Evolutionary conservation across 2,113 vertebrate genomes (phyloP).

Genomic region (Rostratula benghalensis): DNA sequence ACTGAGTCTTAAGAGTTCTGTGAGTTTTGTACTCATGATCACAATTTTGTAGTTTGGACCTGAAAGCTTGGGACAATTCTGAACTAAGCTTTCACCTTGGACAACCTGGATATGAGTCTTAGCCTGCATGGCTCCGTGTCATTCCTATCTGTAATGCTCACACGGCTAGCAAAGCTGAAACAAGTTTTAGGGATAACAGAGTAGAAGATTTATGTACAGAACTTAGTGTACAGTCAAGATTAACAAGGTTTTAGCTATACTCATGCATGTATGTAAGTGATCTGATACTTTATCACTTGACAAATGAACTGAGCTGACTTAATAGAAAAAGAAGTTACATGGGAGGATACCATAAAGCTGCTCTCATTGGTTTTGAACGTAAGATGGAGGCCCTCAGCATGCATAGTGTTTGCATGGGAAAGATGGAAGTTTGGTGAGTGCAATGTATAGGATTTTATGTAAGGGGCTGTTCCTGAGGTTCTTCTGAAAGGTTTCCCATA

Average conservation of each 20-base stretch:
- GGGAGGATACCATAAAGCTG: not conserved
- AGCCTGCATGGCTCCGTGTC: not conserved
- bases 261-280: not conserved
- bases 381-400: accelerated
- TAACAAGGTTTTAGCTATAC: not conserved
- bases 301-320: not conserved
- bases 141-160: accelerated
- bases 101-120: not conserved
- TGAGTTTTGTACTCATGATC: not conserved
- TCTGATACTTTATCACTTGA: not conserved
- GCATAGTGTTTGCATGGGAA: not conserved
- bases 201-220: not conserved
- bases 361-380: not conserved
- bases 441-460: not conserved
- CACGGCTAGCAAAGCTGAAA: not conserved
- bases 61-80: not conserved
- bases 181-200: not conserved
- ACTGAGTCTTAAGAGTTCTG: not conserved
- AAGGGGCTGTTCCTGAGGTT: not conserved
- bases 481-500: not conserved
- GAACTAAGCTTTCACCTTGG: not conserved
- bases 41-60: not conserved
- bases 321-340: not conserved
- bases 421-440: not conserved
- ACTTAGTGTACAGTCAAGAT: not conserved